These are phyloP conservation scores for Sandelia bainsii DNA, from an alignment of 2,797 vertebrate genomes.

Conservation along the genomic window DNA sequence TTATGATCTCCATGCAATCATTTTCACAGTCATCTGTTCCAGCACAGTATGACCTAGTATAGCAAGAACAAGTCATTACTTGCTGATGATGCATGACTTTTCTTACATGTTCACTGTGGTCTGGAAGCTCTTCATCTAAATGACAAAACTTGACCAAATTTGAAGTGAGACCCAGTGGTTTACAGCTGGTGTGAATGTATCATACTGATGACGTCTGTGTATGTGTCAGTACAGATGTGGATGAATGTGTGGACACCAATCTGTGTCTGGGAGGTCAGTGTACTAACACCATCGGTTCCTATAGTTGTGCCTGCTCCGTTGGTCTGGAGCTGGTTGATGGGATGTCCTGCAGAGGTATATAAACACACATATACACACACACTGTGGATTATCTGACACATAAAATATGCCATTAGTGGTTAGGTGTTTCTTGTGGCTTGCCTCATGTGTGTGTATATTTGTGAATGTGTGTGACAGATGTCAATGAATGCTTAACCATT, in stretches of 20 bases:
- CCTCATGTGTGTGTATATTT: constrained; percentile 48
- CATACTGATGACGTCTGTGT: constrained; percentile 52
- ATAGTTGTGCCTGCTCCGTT: constrained; percentile 73
- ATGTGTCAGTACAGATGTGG: constrained; percentile 74
- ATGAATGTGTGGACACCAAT: constrained; percentile 79
- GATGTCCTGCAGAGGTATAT: constrained; percentile 75
- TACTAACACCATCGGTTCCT: constrained; percentile 78
- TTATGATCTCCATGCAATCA: constrained; percentile 22
- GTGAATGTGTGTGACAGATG: constrained; percentile 79
- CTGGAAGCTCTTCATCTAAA: constrained; percentile 49
- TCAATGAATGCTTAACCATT: constrained; percentile 85
- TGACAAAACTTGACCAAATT: constrained; percentile 47
- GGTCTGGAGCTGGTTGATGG: constrained; percentile 77
- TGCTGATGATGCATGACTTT: constrained; percentile 44
- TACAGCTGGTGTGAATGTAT: constrained; percentile 57
- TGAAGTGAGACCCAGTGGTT: constrained; percentile 39
- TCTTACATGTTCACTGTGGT: constrained; percentile 59
- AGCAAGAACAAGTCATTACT: constrained; percentile 39
- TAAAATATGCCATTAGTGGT: constrained; percentile 41
- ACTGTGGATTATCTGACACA: constrained; percentile 7
- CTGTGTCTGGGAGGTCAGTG: constrained; percentile 77
- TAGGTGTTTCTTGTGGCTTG: constrained; percentile 28
- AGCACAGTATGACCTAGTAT: constrained; percentile 7
- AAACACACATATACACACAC: constrained; percentile 9
- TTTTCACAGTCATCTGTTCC: constrained; percentile 48